Evolutionary conservation across 2,797 vertebrate genomes (phyloP).

Genomic region (Thunnus albacares): DNA sequence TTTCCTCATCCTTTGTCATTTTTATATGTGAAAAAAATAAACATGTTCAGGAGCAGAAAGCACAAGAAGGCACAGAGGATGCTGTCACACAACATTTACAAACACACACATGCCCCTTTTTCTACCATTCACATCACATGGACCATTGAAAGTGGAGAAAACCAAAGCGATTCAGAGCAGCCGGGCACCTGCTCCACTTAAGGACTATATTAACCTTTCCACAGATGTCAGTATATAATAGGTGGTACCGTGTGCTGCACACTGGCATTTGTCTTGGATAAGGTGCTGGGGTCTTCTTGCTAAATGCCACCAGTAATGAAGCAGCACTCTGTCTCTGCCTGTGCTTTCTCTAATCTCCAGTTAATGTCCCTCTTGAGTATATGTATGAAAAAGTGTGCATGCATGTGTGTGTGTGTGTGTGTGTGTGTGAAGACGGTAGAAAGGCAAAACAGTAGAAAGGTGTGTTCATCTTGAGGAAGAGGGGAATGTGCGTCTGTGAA

Average conservation of each 20-base stretch:
- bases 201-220: conserved; percentile 79
- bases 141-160: conserved; percentile 32
- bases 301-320: conserved; percentile 87
- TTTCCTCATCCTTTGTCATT: background rate
- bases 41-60: background rate
- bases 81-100: background rate
- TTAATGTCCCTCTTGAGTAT: conserved; percentile 65
- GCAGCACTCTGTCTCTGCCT: conserved; percentile 64
- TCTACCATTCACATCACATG: conserved; percentile 18
- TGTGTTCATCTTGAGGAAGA: background rate
- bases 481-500: background rate
- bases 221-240: conserved; percentile 80
- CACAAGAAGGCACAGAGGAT: background rate
- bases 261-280: conserved; percentile 82
- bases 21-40: background rate
- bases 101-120: background rate
- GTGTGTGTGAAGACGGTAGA: background rate
- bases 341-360: conserved; percentile 63
- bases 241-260: conserved; percentile 61
- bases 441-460: background rate
- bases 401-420: background rate
- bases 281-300: conserved; percentile 71
- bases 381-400: conserved; percentile 27
- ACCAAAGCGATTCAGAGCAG: conserved; percentile 40
- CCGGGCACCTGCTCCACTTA: conserved; percentile 59